A percentile compares a stretch with the other conserved stretches of the same genome.
Evolutionary conservation across 2,888 invertebrate genomes (phyloP).

Genomic region (Hirtodrosophila cameraria): DNA sequence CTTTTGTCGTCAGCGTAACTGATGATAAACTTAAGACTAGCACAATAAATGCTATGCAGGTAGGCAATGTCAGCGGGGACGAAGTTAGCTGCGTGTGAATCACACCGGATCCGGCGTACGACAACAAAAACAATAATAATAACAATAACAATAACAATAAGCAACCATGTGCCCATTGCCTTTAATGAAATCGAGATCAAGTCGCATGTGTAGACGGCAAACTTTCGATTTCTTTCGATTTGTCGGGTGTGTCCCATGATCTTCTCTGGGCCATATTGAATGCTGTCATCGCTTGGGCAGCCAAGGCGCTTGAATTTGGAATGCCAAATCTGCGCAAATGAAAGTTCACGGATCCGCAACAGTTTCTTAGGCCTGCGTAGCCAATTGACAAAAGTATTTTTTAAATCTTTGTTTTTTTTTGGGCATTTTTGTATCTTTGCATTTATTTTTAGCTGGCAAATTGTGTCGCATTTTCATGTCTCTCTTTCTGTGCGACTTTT

Average conservation of each 20-base stretch:
- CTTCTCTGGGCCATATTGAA: conserved; percentile 40
- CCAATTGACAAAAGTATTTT: conserved; percentile 31
- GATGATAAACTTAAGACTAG: conserved; percentile 31
- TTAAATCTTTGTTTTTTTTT: conserved; percentile 4
- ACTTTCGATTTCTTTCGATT: conserved; percentile 77
- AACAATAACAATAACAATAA: conserved; percentile 11
- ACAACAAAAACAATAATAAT: conserved; percentile 21
- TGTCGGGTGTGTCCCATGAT: conserved; percentile 53
- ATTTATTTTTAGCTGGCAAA: conserved; percentile 15
- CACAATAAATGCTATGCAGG: conserved; percentile 30
- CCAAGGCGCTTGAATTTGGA: conserved; percentile 42
- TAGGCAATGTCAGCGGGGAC: conserved; percentile 43
- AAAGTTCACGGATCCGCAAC: conserved; percentile 43
- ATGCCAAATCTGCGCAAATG: conserved; percentile 49
- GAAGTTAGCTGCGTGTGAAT: conserved; percentile 53
- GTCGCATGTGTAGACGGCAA: conserved; percentile 51
- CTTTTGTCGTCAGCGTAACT: conserved; percentile 37
- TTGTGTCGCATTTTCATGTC: conserved; percentile 37
- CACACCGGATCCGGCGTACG: conserved; percentile 59
- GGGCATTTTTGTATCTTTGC: neutral
- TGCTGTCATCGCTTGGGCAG: conserved; percentile 70
- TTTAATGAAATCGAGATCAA: conserved; percentile 70
- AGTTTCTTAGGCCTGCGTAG: conserved; percentile 4
- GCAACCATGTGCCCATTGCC: conserved; percentile 41
- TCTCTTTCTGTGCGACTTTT: conserved; percentile 19